Base-by-base conservation (phyloP, 2,797 vertebrate genomes). In the Pseudopleuronectes americanus region DNA sequence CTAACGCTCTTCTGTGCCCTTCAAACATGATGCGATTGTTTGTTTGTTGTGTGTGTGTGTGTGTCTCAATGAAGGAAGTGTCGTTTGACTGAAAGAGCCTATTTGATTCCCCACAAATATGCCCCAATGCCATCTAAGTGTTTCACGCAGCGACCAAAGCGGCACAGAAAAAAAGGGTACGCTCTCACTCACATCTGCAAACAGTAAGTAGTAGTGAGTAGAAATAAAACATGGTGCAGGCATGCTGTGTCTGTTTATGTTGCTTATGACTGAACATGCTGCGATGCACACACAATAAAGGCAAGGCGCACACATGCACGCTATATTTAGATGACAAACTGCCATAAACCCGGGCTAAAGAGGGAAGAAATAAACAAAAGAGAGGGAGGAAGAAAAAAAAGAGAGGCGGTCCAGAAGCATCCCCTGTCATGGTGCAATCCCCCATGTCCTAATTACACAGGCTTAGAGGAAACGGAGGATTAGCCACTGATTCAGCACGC, bases 401-500 rank as follows among this genome's bases (percentile, higher is more conserved):
- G 3, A 0, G 80, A 89, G 80, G 85, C 82, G 48, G 90, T 87
- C 87, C 83, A 84, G 85, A 91, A 90, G 88, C 87, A 87, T 91
- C 89, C 84, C 83, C 88, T 86, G 87, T 89, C 81, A 90, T 62
- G 74, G 88, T 84, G 84, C 87, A 90, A 91, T 94, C 91, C 93
- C 89, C 93, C 87, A 90, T 91, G 91, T 93, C 91, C 91, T 94
- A 93, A 94, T 94, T 94, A 94, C 92, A 93, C 88, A 88, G 88
- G 92, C 88, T 92, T 94, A 93, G 92, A 90, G 77, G 88, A 91
- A 93, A 88, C 84, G 79, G 84, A 90, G 91, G 91, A 93, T 92
- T 94, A 93, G 84, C 81, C 85, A 90, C 88, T 68, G 90, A 93
- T 93, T 93, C 87, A 85, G 85, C 73, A 89, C 64, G 65, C 85